Evolutionary conservation across 2,797 vertebrate genomes (phyloP).

Genomic region (Crocidura indochinensis): DNA sequence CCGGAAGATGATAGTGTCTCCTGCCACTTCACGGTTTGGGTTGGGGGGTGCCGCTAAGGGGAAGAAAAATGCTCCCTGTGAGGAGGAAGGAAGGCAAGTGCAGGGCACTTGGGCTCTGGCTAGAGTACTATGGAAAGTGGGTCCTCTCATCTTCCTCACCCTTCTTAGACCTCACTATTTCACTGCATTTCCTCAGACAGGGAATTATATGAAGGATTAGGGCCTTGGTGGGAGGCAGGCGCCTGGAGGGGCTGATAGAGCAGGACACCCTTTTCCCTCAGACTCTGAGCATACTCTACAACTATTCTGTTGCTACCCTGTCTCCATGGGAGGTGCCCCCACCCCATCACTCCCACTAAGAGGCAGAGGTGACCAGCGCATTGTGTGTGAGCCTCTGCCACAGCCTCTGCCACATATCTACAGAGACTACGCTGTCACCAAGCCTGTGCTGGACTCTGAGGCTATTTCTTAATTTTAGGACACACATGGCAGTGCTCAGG

Average conservation of each 20-base stretch:
- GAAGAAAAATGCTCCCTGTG: not conserved
- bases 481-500: too few species aligned
- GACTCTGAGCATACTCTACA: too few species aligned
- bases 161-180: not conserved
- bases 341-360: too few species aligned
- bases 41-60: conserved; percentile 90
- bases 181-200: not conserved
- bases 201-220: not conserved
- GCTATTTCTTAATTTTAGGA: too few species aligned
- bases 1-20: conserved; percentile 96
- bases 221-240: not conserved
- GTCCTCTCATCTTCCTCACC: not conserved
- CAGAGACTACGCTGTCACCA: not conserved
- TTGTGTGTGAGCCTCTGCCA: not conserved
- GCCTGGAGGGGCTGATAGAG: not conserved
- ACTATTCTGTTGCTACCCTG: not conserved
- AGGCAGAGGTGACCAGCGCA: too few species aligned
- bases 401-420: not conserved
- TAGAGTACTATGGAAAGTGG: too few species aligned
- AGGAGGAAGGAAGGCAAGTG: not conserved
- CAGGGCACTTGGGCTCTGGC: not conserved
- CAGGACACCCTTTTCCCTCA: too few species aligned
- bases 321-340: not conserved
- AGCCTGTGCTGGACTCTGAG: too few species aligned
- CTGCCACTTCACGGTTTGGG: conserved; percentile 93